A percentile compares a stretch with the other conserved stretches of the same genome.
These are phyloP conservation scores for Mythimna loreyi DNA, from an alignment of 2,888 invertebrate species.

Conservation along the genomic window DNA sequence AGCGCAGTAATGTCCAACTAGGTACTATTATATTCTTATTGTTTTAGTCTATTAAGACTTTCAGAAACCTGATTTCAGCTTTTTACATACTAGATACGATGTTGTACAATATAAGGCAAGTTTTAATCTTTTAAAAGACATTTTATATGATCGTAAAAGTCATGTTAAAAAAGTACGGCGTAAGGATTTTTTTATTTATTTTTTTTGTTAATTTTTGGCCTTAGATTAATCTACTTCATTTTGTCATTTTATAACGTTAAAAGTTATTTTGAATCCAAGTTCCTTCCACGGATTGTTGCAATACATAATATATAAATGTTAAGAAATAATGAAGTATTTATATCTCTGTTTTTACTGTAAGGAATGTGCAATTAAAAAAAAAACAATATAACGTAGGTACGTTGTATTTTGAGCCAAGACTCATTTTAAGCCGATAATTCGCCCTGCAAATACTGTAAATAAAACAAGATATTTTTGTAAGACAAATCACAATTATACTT, in stretches of 20 bases:
- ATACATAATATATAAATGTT: constrained; percentile 21
- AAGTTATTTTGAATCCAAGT: not conserved
- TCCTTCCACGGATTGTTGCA: constrained; percentile 39
- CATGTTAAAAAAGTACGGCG: no score
- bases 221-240: not conserved
- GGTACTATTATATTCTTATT: no score
- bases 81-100: no score
- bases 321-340: constrained; percentile 34
- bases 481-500: constrained; percentile 7
- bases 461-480: constrained; percentile 10
- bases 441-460: constrained; percentile 13
- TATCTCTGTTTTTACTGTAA: constrained; percentile 7
- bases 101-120: no score
- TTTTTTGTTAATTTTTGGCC: not conserved
- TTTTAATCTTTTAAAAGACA: no score
- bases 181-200: no score
- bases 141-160: no score
- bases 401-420: not conserved
- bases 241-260: not conserved
- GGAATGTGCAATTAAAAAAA: not conserved
- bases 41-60: no score
- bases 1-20: no score
- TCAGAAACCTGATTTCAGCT: no score
- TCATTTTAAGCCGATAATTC: not conserved
- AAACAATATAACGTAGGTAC: not conserved